Evolutionary conservation across 2,113 vertebrate species (phyloP).

Genomic region (Furnarius figulus): DNA sequence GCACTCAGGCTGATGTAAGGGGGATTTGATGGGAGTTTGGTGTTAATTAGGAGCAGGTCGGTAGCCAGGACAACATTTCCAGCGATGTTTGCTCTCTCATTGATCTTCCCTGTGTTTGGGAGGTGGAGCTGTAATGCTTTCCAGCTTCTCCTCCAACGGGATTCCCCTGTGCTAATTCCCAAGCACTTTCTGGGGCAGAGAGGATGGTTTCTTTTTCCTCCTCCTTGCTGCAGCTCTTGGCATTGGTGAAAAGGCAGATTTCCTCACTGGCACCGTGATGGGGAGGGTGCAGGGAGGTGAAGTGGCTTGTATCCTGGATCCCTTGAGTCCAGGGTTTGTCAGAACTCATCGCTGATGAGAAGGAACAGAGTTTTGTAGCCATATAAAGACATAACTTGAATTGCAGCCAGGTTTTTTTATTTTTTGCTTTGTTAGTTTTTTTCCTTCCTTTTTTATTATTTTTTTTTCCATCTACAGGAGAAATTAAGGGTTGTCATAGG

Average conservation of each 20-base stretch:
- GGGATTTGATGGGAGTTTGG: slow-evolving; percentile 7
- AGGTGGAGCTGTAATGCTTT: neutral
- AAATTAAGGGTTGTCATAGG: neutral
- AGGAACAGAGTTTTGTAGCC: neutral
- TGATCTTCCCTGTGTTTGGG: neutral
- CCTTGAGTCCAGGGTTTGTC: neutral
- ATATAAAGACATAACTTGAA: neutral
- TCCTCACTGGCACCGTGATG: accelerated
- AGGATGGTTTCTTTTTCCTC: neutral
- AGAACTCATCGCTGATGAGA: neutral
- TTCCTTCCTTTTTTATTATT: neutral
- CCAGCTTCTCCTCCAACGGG: neutral
- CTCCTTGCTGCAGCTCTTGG: neutral
- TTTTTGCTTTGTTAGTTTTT: neutral
- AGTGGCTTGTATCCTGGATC: neutral
- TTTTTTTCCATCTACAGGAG: neutral
- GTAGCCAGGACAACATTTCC: slow-evolving; percentile 18
- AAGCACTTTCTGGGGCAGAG: neutral
- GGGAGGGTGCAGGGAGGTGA: neutral
- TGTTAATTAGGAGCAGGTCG: slow-evolving; percentile 26
- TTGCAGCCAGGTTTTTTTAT: neutral
- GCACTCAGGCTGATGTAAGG: neutral
- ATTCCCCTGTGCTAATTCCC: neutral
- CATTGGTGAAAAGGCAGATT: neutral
- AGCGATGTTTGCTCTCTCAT: neutral